Evolutionary conservation across 2,797 vertebrate genomes (phyloP).

Genomic region (Tarsius wallacei): DNA sequence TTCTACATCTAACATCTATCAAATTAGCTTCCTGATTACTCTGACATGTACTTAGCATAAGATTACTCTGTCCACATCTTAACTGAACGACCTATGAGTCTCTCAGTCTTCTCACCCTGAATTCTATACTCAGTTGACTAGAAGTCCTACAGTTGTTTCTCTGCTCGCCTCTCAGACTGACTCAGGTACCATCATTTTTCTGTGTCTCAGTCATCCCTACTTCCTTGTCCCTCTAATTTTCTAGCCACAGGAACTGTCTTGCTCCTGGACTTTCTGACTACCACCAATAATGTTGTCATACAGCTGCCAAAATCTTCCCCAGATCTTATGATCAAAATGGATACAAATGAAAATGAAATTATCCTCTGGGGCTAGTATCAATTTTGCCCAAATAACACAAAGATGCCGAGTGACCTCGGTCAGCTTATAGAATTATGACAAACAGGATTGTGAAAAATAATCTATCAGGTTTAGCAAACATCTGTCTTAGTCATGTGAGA

Average conservation of each 20-base stretch:
- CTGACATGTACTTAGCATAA: constrained; percentile 31
- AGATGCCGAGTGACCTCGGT: not conserved
- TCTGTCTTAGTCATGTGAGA: not conserved
- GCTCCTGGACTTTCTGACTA: not conserved
- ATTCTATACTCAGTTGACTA: not conserved
- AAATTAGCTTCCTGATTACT: constrained; percentile 57
- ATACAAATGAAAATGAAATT: constrained; percentile 7
- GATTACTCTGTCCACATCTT: constrained; percentile 30
- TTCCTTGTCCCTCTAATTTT: not conserved
- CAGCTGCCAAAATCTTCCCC: not conserved
- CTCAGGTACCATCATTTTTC: not conserved
- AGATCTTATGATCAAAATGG: not conserved
- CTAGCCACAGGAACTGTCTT: not conserved
- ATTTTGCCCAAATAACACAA: not conserved
- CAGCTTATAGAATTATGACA: not conserved
- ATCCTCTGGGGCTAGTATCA: not conserved
- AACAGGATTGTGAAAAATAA: not conserved
- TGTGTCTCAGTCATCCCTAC: not conserved
- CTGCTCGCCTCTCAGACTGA: not conserved
- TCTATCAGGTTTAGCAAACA: not conserved
- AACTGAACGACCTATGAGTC: not conserved
- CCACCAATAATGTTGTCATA: not conserved
- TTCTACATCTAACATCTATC: not conserved
- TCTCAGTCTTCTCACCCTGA: not conserved
- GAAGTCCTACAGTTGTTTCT: not conserved